A percentile compares a stretch with the other conserved stretches of the same genome.
These are phyloP conservation scores for Gorsachius magnificus DNA, from an alignment of 2,797 vertebrate genomes.

Conservation along the genomic window DNA sequence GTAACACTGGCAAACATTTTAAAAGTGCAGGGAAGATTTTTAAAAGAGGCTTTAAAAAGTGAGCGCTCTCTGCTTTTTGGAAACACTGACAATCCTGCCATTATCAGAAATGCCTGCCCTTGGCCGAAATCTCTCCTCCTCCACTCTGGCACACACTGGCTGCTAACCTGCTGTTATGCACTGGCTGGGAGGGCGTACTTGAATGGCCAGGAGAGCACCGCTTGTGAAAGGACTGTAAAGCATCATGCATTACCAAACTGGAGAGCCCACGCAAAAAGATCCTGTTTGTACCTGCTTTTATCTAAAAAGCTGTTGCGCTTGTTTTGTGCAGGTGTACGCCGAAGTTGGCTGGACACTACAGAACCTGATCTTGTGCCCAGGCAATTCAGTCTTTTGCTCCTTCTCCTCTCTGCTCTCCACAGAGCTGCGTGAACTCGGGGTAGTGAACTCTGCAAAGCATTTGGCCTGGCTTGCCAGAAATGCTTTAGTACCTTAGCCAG, in stretches of 20 bases:
- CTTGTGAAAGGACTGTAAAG: neutral
- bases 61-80: neutral
- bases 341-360: neutral
- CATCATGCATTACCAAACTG: neutral
- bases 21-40: neutral
- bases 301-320: neutral
- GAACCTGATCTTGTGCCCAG: neutral
- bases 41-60: neutral
- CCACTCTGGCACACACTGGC: neutral
- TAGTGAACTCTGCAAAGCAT: neutral
- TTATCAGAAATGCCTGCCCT: neutral
- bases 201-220: accelerated
- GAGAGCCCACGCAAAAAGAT: neutral
- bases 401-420: neutral
- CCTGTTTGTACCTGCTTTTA: neutral
- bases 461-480: neutral
- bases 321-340: neutral
- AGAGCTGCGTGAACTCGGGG: neutral
- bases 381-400: neutral
- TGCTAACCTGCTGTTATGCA: neutral
- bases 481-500: neutral
- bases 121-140: neutral
- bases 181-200: neutral
- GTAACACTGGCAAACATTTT: neutral
- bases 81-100: neutral